Conservation (phyloP, 30 jellyfish, hydroid and myxozoan species). For the Aurelia aurita complex sp. Pacific region DNA sequence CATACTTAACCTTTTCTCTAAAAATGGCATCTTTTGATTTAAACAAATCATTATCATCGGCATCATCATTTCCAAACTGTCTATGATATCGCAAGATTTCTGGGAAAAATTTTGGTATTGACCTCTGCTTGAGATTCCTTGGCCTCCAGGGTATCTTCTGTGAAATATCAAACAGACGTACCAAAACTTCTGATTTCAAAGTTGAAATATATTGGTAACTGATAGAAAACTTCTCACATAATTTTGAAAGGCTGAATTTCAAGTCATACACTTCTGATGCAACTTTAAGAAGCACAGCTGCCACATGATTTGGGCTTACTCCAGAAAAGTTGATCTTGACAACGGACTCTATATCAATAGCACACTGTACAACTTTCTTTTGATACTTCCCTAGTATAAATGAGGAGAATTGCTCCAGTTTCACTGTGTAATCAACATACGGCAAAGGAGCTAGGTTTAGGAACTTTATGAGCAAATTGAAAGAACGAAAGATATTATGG, state of each 20-base stretch:
- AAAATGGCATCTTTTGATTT: conserved; percentile 1
- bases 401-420: not conserved
- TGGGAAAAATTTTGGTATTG: conserved; percentile 29
- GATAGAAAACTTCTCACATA: conserved; percentile 18
- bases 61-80: conserved; percentile 24
- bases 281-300: conserved; percentile 30
- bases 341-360: conserved; percentile 34
- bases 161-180: conserved; percentile 9
- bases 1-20: conserved; percentile 16
- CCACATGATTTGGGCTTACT: conserved; percentile 8
- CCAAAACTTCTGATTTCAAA: not conserved
- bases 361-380: conserved; percentile 13
- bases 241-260: not conserved
- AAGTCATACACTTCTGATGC: conserved; percentile 17
- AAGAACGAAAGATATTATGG: not conserved
- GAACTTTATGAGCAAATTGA: not conserved
- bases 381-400: not conserved
- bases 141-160: conserved; percentile 69
- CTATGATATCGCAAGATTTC: conserved; percentile 33
- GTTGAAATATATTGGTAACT: not conserved
- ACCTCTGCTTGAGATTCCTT: conserved; percentile 2
- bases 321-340: conserved; percentile 5
- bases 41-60: not conserved
- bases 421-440: not conserved
- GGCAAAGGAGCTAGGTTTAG: conserved; percentile 38